These are phyloP conservation scores for Hyposoter dolosus DNA, from an alignment of 2,888 invertebrate genomes.

Conservation along the genomic window DNA sequence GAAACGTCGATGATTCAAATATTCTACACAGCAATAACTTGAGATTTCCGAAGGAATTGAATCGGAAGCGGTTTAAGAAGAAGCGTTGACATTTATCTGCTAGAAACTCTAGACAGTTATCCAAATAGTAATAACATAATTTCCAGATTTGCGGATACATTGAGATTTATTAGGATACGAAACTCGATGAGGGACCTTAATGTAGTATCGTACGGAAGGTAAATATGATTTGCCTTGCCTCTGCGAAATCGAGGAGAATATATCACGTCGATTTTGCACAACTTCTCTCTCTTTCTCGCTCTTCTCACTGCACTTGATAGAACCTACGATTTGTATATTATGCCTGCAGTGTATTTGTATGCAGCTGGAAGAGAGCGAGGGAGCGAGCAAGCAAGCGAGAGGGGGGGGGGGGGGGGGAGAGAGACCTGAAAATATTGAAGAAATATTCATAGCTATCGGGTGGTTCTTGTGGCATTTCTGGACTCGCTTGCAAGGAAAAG, in stretches of 20 bases:
- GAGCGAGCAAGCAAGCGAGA: constrained; percentile 22
- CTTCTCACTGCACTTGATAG: constrained; percentile 33
- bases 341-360: constrained; percentile 39
- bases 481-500: constrained; percentile 29
- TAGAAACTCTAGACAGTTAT: background rate
- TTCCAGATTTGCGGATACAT: constrained; percentile 38
- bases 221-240: constrained; percentile 59
- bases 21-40: background rate
- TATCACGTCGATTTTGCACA: constrained; percentile 63
- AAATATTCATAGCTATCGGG: constrained; percentile 64
- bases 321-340: constrained; percentile 56
- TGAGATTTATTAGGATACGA: constrained; percentile 49
- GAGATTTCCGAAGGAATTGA: background rate
- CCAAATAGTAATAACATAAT: constrained; percentile 42
- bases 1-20: background rate
- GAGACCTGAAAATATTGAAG: constrained; percentile 63
- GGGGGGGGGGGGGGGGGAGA: background rate
- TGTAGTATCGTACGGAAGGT: constrained; percentile 30
- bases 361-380: constrained; percentile 17
- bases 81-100: constrained; percentile 21
- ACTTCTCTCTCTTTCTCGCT: constrained; percentile 37
- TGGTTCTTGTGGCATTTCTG: constrained; percentile 26
- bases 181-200: constrained; percentile 18
- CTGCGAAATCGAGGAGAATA: constrained; percentile 48
- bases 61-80: background rate